A percentile compares a stretch with the other conserved stretches of the same genome.
Conservation (phyloP, 2,797 vertebrate species). For the Gymnodraco acuticeps region DNA sequence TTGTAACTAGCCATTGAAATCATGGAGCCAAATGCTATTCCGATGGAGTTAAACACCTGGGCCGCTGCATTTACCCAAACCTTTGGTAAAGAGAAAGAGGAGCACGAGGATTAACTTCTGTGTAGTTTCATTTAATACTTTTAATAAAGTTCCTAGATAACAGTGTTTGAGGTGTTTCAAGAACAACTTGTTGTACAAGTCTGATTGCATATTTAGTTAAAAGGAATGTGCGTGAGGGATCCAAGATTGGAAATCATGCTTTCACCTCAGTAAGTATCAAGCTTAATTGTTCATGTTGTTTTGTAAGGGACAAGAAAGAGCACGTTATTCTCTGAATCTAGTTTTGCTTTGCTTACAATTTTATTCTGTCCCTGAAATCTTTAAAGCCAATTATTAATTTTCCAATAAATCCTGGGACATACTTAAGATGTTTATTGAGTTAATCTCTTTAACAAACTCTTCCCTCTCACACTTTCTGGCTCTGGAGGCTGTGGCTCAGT, state of each 20-base stretch:
- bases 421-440: background rate
- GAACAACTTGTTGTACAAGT: background rate
- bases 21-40: constrained; percentile 84
- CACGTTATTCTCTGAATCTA: background rate
- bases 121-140: background rate
- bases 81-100: constrained; percentile 48
- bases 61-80: constrained; percentile 86
- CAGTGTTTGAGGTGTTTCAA: background rate
- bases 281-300: background rate
- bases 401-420: background rate
- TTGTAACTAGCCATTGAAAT: constrained; percentile 87
- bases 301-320: background rate
- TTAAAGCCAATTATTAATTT: constrained; percentile 2
- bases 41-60: constrained; percentile 87
- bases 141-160: background rate
- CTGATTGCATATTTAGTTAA: background rate
- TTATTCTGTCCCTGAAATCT: constrained; percentile 1
- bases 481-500: background rate
- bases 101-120: background rate
- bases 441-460: background rate
- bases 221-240: background rate
- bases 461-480: background rate
- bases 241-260: background rate
- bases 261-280: background rate
- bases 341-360: background rate